Evolutionary conservation across 2,888 invertebrate genomes (phyloP).

Genomic region (Macaria notata): DNA sequence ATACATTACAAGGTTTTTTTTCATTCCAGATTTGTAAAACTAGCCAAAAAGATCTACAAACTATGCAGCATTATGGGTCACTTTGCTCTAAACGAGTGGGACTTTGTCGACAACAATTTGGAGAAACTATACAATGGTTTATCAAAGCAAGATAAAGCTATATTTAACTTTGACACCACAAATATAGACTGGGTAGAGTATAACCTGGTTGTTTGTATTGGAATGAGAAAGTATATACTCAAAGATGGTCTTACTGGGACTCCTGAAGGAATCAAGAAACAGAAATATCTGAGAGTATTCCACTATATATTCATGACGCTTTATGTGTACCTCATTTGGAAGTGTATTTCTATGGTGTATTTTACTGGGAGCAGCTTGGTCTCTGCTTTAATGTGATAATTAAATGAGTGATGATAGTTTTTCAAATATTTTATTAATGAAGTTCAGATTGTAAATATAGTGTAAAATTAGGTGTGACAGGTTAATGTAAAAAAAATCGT

Average conservation of each 20-base stretch:
- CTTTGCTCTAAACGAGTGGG: slow-evolving; percentile 19
- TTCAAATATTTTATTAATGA: no score
- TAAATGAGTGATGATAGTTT: no score
- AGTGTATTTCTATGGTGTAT: neutral
- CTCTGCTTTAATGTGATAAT: no score
- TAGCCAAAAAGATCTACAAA: slow-evolving; percentile 23
- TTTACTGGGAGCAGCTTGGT: no score
- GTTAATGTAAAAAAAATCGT: no score
- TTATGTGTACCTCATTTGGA: slow-evolving; percentile 14
- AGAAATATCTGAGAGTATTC: slow-evolving; percentile 1
- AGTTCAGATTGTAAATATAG: no score
- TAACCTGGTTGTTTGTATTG: slow-evolving; percentile 11
- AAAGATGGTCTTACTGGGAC: slow-evolving; percentile 25
- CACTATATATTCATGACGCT: slow-evolving; percentile 6
- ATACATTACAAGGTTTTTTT: neutral
- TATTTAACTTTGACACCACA: slow-evolving; percentile 29
- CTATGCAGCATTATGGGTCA: slow-evolving; percentile 2
- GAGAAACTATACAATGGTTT: slow-evolving; percentile 12
- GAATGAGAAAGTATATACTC: slow-evolving; percentile 22
- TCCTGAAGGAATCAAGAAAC: slow-evolving; percentile 2
- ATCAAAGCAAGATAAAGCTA: slow-evolving; percentile 24
- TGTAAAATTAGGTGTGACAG: no score
- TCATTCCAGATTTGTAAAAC: slow-evolving; percentile 25
- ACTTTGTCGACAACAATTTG: slow-evolving; percentile 18
- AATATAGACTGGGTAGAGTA: slow-evolving; percentile 25